phyloP scores from a whole-genome alignment of 2,888 invertebrate genomes.

The Rhamnusium bicolor region DNA sequence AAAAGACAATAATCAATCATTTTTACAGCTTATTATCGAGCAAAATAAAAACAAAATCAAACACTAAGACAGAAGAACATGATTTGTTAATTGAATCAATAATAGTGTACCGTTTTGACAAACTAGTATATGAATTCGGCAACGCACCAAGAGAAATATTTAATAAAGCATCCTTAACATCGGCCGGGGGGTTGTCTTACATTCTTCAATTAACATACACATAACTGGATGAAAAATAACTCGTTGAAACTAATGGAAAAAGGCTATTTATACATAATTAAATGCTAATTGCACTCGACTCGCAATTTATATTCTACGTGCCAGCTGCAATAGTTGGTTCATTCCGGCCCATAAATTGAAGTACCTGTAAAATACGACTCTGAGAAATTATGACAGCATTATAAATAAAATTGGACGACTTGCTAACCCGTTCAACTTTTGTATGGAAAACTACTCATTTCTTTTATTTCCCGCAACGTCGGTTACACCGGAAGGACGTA shows the following conservation, averaged over 20 bases:
- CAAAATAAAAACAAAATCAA: no score
- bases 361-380: conserved; percentile 16
- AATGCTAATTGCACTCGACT: conserved; percentile 25
- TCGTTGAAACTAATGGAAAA: conserved; percentile 25
- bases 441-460: neutral
- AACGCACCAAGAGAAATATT: no score
- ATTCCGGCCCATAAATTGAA: neutral
- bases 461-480: neutral
- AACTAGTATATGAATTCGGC: no score
- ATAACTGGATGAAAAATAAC: neutral
- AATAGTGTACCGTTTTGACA: no score
- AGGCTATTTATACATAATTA: conserved; percentile 29
- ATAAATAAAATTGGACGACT: neutral
- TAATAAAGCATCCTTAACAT: no score
- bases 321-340: conserved; percentile 15
- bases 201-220: no score
- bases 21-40: no score
- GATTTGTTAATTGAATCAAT: no score
- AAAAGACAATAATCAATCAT: no score
- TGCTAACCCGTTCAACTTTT: neutral
- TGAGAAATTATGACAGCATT: neutral
- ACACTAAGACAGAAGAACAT: no score
- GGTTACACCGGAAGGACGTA: neutral
- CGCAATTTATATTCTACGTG: conserved; percentile 18
- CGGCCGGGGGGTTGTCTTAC: no score